These are phyloP conservation scores for Geotrypetes seraphini DNA, from an alignment of 2,797 vertebrate species.

Conservation along the genomic window DNA sequence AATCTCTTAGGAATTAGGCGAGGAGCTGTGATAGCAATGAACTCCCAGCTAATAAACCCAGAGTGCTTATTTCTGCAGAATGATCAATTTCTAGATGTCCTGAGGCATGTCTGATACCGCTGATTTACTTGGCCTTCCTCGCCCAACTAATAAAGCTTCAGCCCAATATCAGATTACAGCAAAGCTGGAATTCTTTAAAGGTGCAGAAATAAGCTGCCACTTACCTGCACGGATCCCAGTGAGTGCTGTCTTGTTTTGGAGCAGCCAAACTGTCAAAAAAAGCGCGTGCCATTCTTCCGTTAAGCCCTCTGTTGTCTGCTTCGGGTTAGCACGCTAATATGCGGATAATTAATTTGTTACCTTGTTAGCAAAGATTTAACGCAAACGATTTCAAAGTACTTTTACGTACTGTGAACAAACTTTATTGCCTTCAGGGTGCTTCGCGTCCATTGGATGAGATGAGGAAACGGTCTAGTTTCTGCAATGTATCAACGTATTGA, in stretches of 20 bases:
- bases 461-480: slow-evolving; percentile 53
- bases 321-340: slow-evolving; percentile 40
- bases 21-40: slow-evolving; percentile 59
- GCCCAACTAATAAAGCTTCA: slow-evolving; percentile 61
- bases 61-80: slow-evolving; percentile 59
- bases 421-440: slow-evolving; percentile 47
- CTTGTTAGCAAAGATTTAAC: slow-evolving; percentile 61
- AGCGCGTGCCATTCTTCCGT: no score
- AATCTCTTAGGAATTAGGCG: slow-evolving; percentile 63
- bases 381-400: slow-evolving; percentile 51
- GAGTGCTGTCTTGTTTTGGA: slow-evolving; percentile 22
- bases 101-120: slow-evolving; percentile 61
- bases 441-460: slow-evolving; percentile 45
- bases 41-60: slow-evolving; percentile 70
- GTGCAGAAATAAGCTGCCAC: slow-evolving; percentile 15
- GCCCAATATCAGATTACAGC: slow-evolving; percentile 54
- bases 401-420: slow-evolving; percentile 59
- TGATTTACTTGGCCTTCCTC: slow-evolving; percentile 55
- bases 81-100: slow-evolving; percentile 69
- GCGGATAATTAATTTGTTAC: slow-evolving; percentile 56
- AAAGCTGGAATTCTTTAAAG: slow-evolving; percentile 46
- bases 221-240: slow-evolving; percentile 2
- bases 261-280: slow-evolving; percentile 7
- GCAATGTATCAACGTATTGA: slow-evolving; percentile 51
- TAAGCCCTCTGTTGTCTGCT: no score